Base-by-base conservation (phyloP, 1,140 invertebrate genomes). In the Vollenhovia emeryi region DNA sequence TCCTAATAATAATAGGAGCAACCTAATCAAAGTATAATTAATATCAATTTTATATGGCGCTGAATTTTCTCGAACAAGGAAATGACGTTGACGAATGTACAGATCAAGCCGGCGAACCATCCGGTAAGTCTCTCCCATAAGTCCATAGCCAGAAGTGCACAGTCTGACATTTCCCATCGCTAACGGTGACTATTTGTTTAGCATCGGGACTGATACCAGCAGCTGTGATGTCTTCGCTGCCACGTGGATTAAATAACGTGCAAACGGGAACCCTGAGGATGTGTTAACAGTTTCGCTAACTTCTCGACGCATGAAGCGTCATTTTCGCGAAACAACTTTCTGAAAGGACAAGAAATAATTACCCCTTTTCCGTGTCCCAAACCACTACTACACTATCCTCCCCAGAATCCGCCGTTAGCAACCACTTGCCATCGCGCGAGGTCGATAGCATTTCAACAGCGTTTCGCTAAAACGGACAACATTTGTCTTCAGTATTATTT, bases 121-220 rank as follows among this genome's bases (percentile, higher is more conserved):
- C 93, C 6, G 96, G 94, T 76, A 92, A 80, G 43, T 96, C 92
- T 40, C 87, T 88, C 21, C 95, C 95, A 24, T 90, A 93, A 6
- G 95, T 95, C 96, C 96, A 96, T 13, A 96, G 91, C 96, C 96
- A 96, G 90, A 96, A 95, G 48, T 95, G 90, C 0, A 96, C 91
- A 0, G 88, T 91, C 60, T 94, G 94, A 76, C 88, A 92, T 6
- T 92, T 92, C 74, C 93, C 92, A 75, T 95, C 94, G 3, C 94
- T 95, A 68, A 96, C 79, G 0, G 95, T 96, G 0, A 96, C 90
- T 11, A 96, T 86, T 64, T 95, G 96, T 84, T 95, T 96, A 1
- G 95, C 96, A 86, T 96, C 94, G 1, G 91, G 91, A 89, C 96
- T 96, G 3, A 96, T 87, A n/a, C 91, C 91, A 2, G 95, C 91